phyloP scores from a whole-genome alignment of 2,888 invertebrate genomes.

The Andrena flavipes region DNA sequence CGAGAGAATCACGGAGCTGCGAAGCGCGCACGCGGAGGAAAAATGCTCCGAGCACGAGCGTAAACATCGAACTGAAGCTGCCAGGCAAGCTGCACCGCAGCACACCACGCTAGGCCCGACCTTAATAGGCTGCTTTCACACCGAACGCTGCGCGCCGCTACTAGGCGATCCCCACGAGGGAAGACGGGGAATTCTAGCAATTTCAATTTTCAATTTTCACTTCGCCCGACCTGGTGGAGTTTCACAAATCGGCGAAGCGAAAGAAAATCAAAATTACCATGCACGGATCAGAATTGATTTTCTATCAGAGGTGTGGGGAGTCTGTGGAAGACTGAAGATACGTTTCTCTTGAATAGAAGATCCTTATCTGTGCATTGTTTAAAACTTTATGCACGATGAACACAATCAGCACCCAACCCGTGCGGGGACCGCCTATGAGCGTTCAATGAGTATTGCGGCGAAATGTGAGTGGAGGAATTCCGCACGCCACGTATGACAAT shows the following conservation, averaged over 20 bases:
- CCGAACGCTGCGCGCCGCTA: conserved; percentile 38
- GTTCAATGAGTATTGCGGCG: too few species aligned
- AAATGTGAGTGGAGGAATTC: too few species aligned
- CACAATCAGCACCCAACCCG: too few species aligned
- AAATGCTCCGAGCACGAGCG: conserved; percentile 78
- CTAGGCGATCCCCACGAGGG: background rate
- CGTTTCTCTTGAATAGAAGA: too few species aligned
- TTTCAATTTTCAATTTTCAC: background rate
- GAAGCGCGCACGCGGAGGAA: conserved; percentile 61
- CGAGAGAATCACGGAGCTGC: conserved; percentile 28
- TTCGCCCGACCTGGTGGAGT: background rate
- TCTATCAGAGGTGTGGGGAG: background rate
- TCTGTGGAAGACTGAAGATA: too few species aligned
- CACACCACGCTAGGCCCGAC: conserved; percentile 65
- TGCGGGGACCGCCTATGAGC: too few species aligned
- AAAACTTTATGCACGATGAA: too few species aligned
- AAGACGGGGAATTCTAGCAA: background rate
- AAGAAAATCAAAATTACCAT: background rate
- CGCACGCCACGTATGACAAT: too few species aligned
- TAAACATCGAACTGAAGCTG: conserved; percentile 79
- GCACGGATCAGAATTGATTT: background rate
- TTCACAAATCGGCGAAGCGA: background rate
- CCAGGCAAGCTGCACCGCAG: conserved; percentile 66
- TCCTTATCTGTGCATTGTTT: too few species aligned
- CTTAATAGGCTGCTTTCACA: conserved; percentile 71